phyloP scores from a whole-genome alignment of 2,797 vertebrate genomes.

The Holocentrus rufus region DNA sequence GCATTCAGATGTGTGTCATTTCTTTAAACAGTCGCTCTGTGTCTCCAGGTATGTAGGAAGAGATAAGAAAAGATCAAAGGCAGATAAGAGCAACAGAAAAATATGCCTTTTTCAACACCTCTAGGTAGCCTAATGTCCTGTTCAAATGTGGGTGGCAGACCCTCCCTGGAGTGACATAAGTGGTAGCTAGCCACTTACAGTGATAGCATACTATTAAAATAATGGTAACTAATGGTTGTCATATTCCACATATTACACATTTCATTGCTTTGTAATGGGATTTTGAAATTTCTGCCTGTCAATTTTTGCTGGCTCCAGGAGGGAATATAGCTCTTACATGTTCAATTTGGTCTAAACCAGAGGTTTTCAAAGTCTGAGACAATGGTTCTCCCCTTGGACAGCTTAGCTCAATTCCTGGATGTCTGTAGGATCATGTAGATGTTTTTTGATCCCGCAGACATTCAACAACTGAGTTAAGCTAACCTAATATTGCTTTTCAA shows the following conservation, averaged over 20 bases:
- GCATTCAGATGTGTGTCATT: conserved; percentile 31
- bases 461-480: no score
- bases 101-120: no score
- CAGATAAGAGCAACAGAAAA: neutral
- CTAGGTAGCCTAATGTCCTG: neutral
- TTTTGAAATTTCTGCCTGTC: neutral
- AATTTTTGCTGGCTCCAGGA: neutral
- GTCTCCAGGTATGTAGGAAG: neutral
- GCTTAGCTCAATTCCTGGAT: no score
- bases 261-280: neutral
- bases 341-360: no score
- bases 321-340: neutral
- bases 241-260: neutral
- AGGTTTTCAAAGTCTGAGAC: no score
- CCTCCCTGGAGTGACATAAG: neutral
- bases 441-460: no score
- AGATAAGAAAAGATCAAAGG: conserved; percentile 18
- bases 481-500: no score
- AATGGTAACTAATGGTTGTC: neutral
- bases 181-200: no score
- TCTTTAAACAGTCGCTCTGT: conserved; percentile 19
- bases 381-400: no score
- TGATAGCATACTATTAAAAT: neutral
- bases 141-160: conserved; percentile 4
- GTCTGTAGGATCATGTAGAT: no score